These are phyloP conservation scores for Conopomorpha cramerella DNA, from an alignment of 1,140 invertebrate genomes.

Conservation along the genomic window DNA sequence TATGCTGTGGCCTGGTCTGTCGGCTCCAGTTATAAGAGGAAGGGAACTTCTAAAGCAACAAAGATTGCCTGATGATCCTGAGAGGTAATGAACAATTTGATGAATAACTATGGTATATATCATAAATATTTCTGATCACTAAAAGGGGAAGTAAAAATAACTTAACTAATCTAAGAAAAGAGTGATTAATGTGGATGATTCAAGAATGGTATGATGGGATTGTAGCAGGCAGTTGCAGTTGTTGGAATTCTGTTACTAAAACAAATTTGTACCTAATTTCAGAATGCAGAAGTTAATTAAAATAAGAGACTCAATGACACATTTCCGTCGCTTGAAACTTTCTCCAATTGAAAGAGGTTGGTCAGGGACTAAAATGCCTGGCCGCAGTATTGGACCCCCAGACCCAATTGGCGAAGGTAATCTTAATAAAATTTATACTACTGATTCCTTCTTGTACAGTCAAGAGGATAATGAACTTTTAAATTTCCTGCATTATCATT, in stretches of 20 bases:
- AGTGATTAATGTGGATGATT: too few relatives aligned
- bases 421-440: too few relatives aligned
- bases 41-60: slow-evolving; percentile 74
- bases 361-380: slow-evolving; percentile 80
- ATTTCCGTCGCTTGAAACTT: slow-evolving; percentile 64
- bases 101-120: too few relatives aligned
- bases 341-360: slow-evolving; percentile 87
- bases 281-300: slow-evolving; percentile 71
- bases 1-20: slow-evolving; percentile 92
- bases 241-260: slow-evolving; percentile 3
- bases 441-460: too few relatives aligned
- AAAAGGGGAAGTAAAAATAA: too few relatives aligned
- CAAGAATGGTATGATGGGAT: too few relatives aligned
- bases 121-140: too few relatives aligned
- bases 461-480: too few relatives aligned
- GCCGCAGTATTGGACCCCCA: slow-evolving; percentile 84
- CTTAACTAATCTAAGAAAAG: too few relatives aligned
- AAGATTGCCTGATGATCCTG: slow-evolving; percentile 71
- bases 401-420: slow-evolving; percentile 79
- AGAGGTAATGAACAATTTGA: too few relatives aligned
- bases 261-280: slow-evolving; percentile 8
- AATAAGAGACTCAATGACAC: slow-evolving; percentile 72
- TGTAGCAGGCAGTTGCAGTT: too few relatives aligned
- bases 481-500: neutral
- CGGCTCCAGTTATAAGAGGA: slow-evolving; percentile 78